Conservation (phyloP, 2,113 vertebrate genomes). For the Sus scrofa region DNA sequence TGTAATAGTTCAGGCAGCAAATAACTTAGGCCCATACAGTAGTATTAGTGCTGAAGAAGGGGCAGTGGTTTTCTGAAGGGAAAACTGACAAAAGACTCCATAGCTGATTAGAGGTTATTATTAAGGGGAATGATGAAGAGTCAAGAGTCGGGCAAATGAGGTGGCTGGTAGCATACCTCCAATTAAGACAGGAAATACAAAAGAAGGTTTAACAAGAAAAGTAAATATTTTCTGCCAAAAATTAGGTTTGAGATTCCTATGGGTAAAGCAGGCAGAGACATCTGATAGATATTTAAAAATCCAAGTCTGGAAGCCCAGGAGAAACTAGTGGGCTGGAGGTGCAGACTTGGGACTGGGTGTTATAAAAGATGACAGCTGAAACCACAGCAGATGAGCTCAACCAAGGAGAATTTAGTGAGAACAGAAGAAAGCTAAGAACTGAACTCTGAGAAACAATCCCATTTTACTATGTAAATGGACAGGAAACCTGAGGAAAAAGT, state of each 20-base stretch:
- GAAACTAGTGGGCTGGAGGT: not conserved
- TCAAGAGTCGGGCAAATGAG: not conserved
- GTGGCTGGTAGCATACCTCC: not conserved
- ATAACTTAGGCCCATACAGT: not conserved
- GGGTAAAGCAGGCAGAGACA: not conserved
- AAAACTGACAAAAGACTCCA: not conserved
- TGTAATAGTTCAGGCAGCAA: not conserved
- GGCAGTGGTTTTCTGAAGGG: not conserved
- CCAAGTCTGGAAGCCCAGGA: not conserved
- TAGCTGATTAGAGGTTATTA: not conserved
- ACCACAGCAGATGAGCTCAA: not conserved
- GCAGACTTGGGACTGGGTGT: not conserved
- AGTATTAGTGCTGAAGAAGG: not conserved
- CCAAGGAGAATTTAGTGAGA: not conserved
- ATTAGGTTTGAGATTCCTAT: constrained; percentile 15
- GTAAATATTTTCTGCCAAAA: not conserved
- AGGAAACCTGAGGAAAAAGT: not conserved
- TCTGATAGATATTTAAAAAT: not conserved
- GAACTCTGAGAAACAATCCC: not conserved
- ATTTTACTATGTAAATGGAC: not conserved
- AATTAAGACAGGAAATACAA: not conserved
- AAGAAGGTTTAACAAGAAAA: not conserved
- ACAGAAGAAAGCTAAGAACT: constrained; percentile 27
- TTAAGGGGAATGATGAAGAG: not conserved
- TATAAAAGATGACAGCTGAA: constrained; percentile 2